Conservation (phyloP, 1,140 invertebrate genomes). For the Streblospio benedicti region DNA sequence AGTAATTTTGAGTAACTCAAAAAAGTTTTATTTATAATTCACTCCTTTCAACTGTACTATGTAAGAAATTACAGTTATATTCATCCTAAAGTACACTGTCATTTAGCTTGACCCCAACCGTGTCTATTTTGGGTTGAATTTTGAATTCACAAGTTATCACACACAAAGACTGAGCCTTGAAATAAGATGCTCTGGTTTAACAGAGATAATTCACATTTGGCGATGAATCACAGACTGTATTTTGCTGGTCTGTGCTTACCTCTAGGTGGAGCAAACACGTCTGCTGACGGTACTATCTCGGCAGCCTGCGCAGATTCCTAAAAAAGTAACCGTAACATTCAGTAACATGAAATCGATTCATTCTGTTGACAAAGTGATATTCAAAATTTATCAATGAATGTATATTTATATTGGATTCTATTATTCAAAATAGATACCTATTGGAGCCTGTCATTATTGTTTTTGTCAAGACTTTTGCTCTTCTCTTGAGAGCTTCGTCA, state of each 20-base stretch:
- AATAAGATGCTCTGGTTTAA: neutral
- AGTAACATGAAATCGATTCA: neutral
- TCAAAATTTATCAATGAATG: neutral
- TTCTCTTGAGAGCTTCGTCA: too few species aligned
- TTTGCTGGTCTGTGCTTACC: slow-evolving; percentile 41
- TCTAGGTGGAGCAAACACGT: slow-evolving; percentile 70
- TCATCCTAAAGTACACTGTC: neutral
- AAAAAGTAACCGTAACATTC: neutral
- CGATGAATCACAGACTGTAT: neutral
- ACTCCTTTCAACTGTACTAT: neutral
- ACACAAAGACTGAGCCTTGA: neutral
- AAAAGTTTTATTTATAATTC: neutral
- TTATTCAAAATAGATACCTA: neutral
- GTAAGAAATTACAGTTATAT: neutral
- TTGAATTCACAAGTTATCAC: neutral
- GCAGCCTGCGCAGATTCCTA: slow-evolving; percentile 36
- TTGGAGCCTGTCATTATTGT: too few species aligned
- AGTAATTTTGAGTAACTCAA: neutral
- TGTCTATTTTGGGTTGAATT: neutral
- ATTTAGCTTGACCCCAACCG: neutral
- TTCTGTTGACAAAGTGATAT: too few species aligned
- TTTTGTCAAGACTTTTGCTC: too few species aligned
- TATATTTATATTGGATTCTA: neutral
- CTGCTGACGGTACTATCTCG: slow-evolving; percentile 62
- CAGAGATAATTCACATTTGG: neutral